These are phyloP conservation scores for Oryzias curvinotus DNA, from an alignment of 2,113 vertebrate species.

Conservation along the genomic window DNA sequence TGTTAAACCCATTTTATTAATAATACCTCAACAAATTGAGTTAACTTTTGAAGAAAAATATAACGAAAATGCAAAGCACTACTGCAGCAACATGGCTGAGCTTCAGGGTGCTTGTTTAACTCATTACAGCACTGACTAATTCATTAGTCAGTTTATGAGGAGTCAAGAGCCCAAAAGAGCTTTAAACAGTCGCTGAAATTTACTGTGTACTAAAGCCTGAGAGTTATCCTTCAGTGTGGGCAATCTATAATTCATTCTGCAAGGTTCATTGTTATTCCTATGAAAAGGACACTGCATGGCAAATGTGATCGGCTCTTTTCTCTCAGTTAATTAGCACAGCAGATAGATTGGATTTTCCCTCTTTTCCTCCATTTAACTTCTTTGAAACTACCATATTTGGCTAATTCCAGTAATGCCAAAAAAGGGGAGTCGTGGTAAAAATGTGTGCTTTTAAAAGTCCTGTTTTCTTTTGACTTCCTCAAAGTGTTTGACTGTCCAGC, in stretches of 20 bases:
- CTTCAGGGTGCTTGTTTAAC: constrained; percentile 35
- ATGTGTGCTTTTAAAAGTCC: too few species aligned
- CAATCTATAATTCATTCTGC: constrained; percentile 67
- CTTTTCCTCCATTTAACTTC: background rate
- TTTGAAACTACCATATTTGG: constrained; percentile 6
- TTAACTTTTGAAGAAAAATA: background rate
- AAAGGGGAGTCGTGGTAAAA: constrained; percentile 3
- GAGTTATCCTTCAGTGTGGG: constrained; percentile 51
- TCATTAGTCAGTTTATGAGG: constrained; percentile 56
- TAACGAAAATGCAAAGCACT: background rate
- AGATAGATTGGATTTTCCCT: constrained; percentile 39
- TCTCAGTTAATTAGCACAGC: constrained; percentile 60
- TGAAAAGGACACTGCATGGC: constrained; percentile 47
- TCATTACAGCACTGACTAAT: constrained; percentile 40
- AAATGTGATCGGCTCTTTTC: constrained; percentile 42
- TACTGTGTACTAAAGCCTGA: constrained; percentile 51
- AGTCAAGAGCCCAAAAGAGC: constrained; percentile 32
- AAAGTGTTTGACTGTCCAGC: too few species aligned
- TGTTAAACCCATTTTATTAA: too few species aligned
- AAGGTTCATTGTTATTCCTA: constrained; percentile 67
- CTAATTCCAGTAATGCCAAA: constrained; percentile 15
- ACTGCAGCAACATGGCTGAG: constrained; percentile 13
- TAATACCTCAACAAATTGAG: too few species aligned
- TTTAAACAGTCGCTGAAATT: constrained; percentile 50
- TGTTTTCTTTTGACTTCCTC: too few species aligned